A percentile compares a stretch with the other conserved stretches of the same genome.
Conservation (phyloP, 2,888 invertebrate species). For the Thymelicus acteon region DNA sequence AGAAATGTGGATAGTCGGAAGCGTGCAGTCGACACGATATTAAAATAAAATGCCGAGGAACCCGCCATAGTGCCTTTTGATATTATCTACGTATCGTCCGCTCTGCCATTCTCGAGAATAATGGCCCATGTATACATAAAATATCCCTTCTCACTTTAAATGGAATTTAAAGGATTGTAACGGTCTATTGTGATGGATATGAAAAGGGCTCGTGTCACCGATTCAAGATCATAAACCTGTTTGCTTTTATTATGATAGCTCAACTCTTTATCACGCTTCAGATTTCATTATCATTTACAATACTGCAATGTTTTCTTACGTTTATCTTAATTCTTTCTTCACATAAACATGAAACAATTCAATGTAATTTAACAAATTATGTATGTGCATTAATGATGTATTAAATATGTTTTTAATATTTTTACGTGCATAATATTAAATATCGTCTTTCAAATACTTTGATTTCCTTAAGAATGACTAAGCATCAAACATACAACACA, state of each 20-base stretch:
- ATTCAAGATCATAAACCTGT: slow-evolving; percentile 22
- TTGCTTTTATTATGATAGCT: slow-evolving; percentile 21
- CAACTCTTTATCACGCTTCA: slow-evolving; percentile 9
- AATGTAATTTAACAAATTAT: too few species aligned
- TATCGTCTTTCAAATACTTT: too few species aligned
- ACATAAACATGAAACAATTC: too few species aligned
- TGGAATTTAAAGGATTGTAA: slow-evolving; percentile 19
- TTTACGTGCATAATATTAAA: too few species aligned
- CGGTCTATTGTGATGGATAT: slow-evolving; percentile 30
- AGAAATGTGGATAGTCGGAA: slow-evolving; percentile 54
- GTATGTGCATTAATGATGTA: too few species aligned
- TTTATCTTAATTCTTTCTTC: too few species aligned
- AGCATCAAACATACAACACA: too few species aligned
- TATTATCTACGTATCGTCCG: slow-evolving; percentile 50
- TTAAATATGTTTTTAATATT: too few species aligned
- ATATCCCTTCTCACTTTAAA: slow-evolving; percentile 34
- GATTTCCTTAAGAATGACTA: too few species aligned
- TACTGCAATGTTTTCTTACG: neutral
- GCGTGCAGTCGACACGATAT: slow-evolving; percentile 65
- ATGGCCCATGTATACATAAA: slow-evolving; percentile 35
- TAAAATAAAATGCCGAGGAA: slow-evolving; percentile 64
- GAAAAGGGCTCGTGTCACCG: slow-evolving; percentile 23
- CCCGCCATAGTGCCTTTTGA: slow-evolving; percentile 45
- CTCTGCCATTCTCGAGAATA: slow-evolving; percentile 43
- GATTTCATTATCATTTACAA: neutral